A percentile compares a stretch with the other conserved stretches of the same genome.
Evolutionary conservation across 2,797 vertebrate species (phyloP).

Genomic region (Crocodylus rhombifer): DNA sequence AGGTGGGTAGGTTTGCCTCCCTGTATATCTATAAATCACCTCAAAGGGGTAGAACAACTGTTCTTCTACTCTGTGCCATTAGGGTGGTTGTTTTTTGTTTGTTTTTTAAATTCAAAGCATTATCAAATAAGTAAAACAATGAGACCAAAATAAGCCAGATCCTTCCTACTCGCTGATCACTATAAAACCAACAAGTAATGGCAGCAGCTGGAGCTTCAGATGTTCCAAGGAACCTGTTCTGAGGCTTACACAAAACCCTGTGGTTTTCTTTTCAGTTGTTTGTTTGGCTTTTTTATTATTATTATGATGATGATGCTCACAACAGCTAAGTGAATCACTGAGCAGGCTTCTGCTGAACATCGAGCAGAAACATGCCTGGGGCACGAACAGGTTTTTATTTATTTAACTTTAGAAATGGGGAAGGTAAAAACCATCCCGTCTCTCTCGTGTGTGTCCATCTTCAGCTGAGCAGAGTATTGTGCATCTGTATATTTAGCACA

Average conservation of each 20-base stretch:
- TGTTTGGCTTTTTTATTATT: conserved; percentile 28
- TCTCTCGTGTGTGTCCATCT: rapidly evolving
- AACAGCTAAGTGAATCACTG: conserved; percentile 60
- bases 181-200: conserved; percentile 9
- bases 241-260: conserved; percentile 12
- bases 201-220: background rate
- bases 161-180: background rate
- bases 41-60: conserved; percentile 41
- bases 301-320: conserved; percentile 58
- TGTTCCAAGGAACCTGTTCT: conserved; percentile 3
- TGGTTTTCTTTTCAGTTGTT: background rate
- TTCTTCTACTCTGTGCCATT: conserved; percentile 44
- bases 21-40: conserved; percentile 37
- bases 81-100: background rate
- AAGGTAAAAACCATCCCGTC: background rate
- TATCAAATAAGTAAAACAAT: conserved; percentile 52
- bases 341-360: conserved; percentile 44
- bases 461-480: background rate
- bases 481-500: background rate
- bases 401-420: conserved; percentile 52
- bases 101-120: conserved; percentile 56
- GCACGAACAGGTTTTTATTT: conserved; percentile 64
- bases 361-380: conserved; percentile 61
- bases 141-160: conserved; percentile 41
- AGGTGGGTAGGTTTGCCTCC: conserved; percentile 29